Base-by-base conservation (phyloP, 2,113 vertebrate genomes). In the Seriola quinqueradiata region DNA sequence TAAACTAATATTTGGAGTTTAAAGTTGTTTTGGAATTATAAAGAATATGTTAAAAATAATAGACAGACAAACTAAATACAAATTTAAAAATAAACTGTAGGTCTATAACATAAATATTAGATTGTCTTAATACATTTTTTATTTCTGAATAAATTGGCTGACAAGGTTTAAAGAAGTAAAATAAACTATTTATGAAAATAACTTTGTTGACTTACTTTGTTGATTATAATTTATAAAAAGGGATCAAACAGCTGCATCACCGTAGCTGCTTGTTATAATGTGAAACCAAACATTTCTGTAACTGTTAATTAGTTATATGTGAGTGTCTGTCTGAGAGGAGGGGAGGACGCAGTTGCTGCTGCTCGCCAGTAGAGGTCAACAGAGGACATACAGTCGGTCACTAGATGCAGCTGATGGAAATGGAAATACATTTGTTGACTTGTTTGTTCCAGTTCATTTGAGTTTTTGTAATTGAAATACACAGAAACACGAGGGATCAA, bases 291-390 rank as follows among this genome's bases (percentile, higher is more conserved):
- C 48, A 14, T 48, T 48, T 48, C 4, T 50, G 14, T 50, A 50
- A 17, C 46, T 50, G 42, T 44, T 28, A 28, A 28, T 28, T 28
- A 28, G 28, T 28, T 12, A 12, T 12, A 11, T 44, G 42, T 44
- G 2, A 16, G 44, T 16, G 44, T 16, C 32, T 36, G 5, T 68
- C 52, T 19, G 17, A 28, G 36, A 23, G 57, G 21, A 19, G 32
- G 7, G 28, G 34, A 16, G 5, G 17, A 7, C 13, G 6, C 70
- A 60, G 57, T 64, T 11, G 23, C 69, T 19, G 21, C 9, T 57
- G 32, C 0, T 60, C 38, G 19, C 81, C 89, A 81, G 72, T 55
- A 89, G 86, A 71, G 77, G 77, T 58, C 78, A 52, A 1, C 55
- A 84, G 28, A 74, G 78, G 5, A 14, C 21, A n/a, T 10, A 54